A percentile compares a stretch with the other conserved stretches of the same genome.
phyloP scores from a whole-genome alignment of 2,113 vertebrate species.

The Nicator chloris region DNA sequence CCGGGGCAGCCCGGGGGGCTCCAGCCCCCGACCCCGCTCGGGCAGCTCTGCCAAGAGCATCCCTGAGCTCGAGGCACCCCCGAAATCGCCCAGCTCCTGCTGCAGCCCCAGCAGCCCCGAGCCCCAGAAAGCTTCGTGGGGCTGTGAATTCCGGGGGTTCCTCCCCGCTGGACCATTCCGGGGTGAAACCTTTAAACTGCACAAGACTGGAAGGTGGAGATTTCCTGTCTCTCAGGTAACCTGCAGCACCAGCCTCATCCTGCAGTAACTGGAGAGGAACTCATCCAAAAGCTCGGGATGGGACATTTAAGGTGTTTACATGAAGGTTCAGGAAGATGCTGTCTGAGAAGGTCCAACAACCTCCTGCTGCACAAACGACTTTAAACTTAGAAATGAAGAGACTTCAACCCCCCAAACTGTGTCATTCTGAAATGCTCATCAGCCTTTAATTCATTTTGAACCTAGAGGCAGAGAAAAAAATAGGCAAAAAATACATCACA shows the following conservation, averaged over 20 bases:
- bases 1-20: too few species aligned
- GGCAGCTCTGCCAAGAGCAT: too few species aligned
- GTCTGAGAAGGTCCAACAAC: not conserved
- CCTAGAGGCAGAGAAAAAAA: conserved; percentile 58
- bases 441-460: conserved; percentile 73
- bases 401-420: not conserved
- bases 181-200: too few species aligned
- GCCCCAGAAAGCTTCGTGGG: too few species aligned
- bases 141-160: too few species aligned
- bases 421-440: conserved; percentile 46
- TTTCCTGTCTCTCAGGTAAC: not conserved
- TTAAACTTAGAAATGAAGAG: conserved; percentile 58
- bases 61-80: too few species aligned
- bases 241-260: not conserved
- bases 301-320: not conserved
- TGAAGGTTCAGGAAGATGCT: not conserved
- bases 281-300: not conserved
- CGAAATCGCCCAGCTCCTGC: too few species aligned
- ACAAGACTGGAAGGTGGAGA: too few species aligned
- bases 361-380: not conserved
- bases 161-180: too few species aligned
- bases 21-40: too few species aligned
- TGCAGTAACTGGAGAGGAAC: not conserved
- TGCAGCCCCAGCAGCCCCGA: too few species aligned
- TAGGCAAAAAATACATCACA: conserved; percentile 62